Conservation (phyloP, 2,797 vertebrate species). For the Psittacula derbiana region DNA sequence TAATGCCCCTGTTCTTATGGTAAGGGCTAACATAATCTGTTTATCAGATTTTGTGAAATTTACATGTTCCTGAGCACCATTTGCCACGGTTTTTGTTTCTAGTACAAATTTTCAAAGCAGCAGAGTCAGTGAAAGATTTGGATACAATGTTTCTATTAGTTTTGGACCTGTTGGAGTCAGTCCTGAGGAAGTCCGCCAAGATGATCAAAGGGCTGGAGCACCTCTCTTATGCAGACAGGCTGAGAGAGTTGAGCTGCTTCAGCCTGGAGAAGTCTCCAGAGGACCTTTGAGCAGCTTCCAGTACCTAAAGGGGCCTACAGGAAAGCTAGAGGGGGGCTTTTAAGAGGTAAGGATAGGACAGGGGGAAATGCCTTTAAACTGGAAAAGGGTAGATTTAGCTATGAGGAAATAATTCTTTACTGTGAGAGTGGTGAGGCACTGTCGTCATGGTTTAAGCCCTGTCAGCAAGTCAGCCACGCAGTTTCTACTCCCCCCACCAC, state of each 20-base stretch:
- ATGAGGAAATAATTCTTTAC: neutral
- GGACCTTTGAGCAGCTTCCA: neutral
- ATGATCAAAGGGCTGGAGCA: neutral
- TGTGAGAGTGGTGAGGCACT: neutral
- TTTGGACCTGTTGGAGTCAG: neutral
- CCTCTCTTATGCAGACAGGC: neutral
- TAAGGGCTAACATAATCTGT: neutral
- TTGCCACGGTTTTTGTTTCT: neutral
- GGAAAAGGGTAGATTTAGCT: neutral
- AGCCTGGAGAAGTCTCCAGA: neutral
- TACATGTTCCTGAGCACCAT: neutral
- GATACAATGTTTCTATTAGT: neutral
- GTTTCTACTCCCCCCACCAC: no score
- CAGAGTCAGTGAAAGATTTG: neutral
- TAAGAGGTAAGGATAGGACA: neutral
- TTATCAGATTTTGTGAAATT: neutral
- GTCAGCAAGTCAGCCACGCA: no score
- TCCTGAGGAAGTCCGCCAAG: neutral
- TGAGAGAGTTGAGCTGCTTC: neutral
- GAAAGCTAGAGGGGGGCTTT: neutral
- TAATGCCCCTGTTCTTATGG: neutral
- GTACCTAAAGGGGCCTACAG: neutral
- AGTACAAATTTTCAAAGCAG: neutral
- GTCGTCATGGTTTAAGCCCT: neutral
- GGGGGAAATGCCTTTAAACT: neutral